Evolutionary conservation across 2,888 invertebrate genomes (phyloP), one percentile per base, ranked within the genome.

Genomic region (Rapana venosa): DNA sequence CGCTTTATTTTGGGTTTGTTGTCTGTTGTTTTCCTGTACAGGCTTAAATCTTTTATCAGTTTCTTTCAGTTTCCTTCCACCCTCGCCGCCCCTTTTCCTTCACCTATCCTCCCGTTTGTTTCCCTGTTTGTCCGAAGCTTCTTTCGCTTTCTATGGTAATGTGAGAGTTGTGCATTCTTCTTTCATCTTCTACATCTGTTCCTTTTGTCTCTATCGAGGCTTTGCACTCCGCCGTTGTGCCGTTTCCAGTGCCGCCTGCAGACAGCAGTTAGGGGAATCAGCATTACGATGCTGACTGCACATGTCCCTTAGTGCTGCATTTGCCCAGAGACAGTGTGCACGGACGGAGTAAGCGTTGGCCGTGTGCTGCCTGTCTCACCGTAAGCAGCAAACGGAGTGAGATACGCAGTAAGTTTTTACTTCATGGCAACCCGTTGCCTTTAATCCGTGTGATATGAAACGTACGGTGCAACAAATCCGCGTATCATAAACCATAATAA

Each of bases 401-500:
- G 61, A n/a, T n/a, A 61, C 13, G 61, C 61, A 17, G 61, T 61
- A 17, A 61, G 61, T n/a, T n/a, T 70, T 70, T 22, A 22, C 26
- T 32, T 32, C 30, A 8, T 11, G 30, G 30, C 77, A 77, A 77
- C 8, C 30, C 77, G 20, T 32, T 77, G 77, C 81, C 81, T 35
- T 20, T 36, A 81, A 36, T 36, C 81, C 81, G 20, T 22, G 36
- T 81, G 81, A 81, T 81, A 81, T 36, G 81, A 81, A 81, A 2
- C 36, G 81, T 26, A 36, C 36, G 36, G 81, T 81, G 36, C 81
- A 81, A 22, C 81, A 81, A 35, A 81, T 81, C 36, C n/a, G 22
- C 81, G 81, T 81, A 81, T 81, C 81, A 81, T 81, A 81, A 81
- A 81, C 36, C 81, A 81, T 81, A 70, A 70, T 22, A 35, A 20